These are phyloP conservation scores for Cheilosia pagana DNA, from an alignment of 2,888 invertebrate genomes.

Conservation along the genomic window DNA sequence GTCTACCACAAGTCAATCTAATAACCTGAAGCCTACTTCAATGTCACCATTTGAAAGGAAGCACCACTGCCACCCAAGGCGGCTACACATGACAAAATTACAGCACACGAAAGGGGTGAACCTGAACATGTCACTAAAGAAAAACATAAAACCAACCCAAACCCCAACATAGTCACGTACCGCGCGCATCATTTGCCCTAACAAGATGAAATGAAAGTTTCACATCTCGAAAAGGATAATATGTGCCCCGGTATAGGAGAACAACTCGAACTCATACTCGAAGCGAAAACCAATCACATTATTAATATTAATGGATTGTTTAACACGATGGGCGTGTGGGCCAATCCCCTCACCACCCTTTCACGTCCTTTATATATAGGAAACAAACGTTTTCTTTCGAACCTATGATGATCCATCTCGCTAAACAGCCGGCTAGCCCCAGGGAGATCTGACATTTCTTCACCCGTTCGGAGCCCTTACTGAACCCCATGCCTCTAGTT, in stretches of 20 bases:
- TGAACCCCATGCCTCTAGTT: conserved; percentile 34
- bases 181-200: conserved; percentile 27
- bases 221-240: background rate
- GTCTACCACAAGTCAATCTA: too few relatives aligned
- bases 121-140: conserved; percentile 13
- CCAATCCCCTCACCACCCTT: conserved; percentile 47
- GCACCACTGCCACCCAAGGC: too few relatives aligned
- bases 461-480: conserved; percentile 26
- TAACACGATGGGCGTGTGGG: conserved; percentile 80
- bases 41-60: too few relatives aligned
- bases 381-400: conserved; percentile 5
- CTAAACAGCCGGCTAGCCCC: conserved; percentile 47
- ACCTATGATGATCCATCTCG: conserved; percentile 52
- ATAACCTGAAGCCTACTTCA: too few relatives aligned
- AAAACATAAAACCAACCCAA: background rate
- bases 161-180: conserved; percentile 58
- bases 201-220: conserved; percentile 23
- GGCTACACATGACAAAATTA: too few relatives aligned
- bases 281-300: conserved; percentile 76
- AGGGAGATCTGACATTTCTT: conserved; percentile 60
- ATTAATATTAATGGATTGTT: conserved; percentile 81
- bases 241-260: conserved; percentile 1
- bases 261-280: too few relatives aligned
- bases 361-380: conserved; percentile 32
- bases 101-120: conserved; percentile 33